Evolutionary conservation across 2,797 vertebrate genomes (phyloP).

Genomic region (Squalus acanthias): DNA sequence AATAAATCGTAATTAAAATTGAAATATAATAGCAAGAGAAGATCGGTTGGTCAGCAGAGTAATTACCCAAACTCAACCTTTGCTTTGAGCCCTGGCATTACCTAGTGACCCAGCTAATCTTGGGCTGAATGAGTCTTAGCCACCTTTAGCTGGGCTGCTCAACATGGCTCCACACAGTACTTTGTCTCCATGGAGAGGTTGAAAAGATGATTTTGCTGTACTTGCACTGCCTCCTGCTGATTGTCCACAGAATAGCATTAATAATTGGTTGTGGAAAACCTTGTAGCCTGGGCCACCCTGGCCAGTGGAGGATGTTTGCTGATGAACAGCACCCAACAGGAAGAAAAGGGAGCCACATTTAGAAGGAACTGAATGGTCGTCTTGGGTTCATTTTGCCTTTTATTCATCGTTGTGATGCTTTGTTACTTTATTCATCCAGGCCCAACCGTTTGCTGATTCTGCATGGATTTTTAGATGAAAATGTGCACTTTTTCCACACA

Average conservation of each 20-base stretch:
- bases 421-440: conserved; percentile 53
- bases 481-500: conserved; percentile 99
- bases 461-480: conserved; percentile 95
- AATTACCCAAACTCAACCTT: not conserved
- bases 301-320: not conserved
- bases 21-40: not conserved
- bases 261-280: not conserved
- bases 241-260: not conserved
- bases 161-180: no score
- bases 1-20: not conserved
- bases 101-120: no score
- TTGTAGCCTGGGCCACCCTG: not conserved
- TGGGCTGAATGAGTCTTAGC: no score
- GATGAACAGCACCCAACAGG: not conserved
- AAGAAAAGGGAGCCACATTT: not conserved
- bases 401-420: not conserved
- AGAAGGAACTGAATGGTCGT: not conserved
- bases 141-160: no score
- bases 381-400: not conserved
- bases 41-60: not conserved
- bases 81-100: not conserved
- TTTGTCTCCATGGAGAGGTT: not conserved
- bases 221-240: not conserved
- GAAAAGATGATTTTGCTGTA: not conserved
- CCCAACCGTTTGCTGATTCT: conserved; percentile 94